phyloP scores from a whole-genome alignment of 2,888 invertebrate genomes.

The Adineta ricciae region DNA sequence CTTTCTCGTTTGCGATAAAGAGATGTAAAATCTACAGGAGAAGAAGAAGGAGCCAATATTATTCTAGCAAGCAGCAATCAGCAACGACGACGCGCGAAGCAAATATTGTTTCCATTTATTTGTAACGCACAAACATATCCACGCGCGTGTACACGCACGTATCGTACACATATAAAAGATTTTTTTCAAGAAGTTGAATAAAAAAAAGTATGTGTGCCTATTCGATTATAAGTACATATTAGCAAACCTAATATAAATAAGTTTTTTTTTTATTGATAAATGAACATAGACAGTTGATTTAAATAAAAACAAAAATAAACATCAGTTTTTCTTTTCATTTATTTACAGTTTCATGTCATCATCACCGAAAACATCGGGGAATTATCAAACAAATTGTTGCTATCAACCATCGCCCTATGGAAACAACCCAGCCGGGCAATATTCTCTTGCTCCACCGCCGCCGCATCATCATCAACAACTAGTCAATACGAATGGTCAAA shows the following conservation, averaged over 20 bases:
- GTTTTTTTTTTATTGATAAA: background rate
- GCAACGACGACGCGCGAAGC: conserved; percentile 15
- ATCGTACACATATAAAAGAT: conserved; percentile 10
- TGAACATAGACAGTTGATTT: background rate
- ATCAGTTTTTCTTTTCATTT: background rate
- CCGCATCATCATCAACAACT: background rate
- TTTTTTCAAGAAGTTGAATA: conserved; percentile 7
- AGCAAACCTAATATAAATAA: conserved; percentile 10
- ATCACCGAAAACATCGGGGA: conserved; percentile 11
- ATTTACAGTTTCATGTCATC: conserved; percentile 6
- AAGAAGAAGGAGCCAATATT: conserved; percentile 13
- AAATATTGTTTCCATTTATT: conserved; percentile 23
- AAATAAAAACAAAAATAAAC: background rate
- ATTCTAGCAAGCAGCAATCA: conserved; percentile 8
- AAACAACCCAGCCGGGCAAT: background rate
- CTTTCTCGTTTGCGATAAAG: background rate
- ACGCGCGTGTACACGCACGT: conserved; percentile 13
- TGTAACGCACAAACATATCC: conserved; percentile 2
- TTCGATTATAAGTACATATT: conserved; percentile 16
- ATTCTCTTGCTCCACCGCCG: background rate
- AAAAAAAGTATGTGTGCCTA: conserved; percentile 12
- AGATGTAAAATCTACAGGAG: conserved; percentile 5
- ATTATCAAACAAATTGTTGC: conserved; percentile 11
- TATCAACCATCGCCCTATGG: background rate
- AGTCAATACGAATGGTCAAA: background rate